phyloP scores from a whole-genome alignment of 2,113 vertebrate genomes.

The Addax nasomaculatus region DNA sequence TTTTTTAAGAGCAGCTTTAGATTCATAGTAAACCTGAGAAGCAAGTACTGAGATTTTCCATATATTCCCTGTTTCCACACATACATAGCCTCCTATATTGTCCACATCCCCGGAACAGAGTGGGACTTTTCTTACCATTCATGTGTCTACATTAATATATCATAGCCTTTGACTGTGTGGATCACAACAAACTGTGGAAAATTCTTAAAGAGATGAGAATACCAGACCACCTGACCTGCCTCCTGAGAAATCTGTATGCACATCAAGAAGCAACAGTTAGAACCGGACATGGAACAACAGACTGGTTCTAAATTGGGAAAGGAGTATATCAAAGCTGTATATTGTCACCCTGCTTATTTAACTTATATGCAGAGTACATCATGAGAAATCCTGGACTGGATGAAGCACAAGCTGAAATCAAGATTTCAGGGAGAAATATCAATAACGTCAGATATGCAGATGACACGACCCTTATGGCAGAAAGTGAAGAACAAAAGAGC shows the following conservation, averaged over 20 bases:
- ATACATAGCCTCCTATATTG: not conserved
- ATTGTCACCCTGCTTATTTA: too few species aligned
- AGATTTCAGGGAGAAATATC: too few species aligned
- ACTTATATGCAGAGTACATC: too few species aligned
- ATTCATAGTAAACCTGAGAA: not conserved
- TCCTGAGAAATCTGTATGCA: not conserved
- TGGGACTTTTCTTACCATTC: not conserved
- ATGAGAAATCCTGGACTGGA: too few species aligned
- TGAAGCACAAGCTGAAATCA: too few species aligned
- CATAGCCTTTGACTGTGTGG: not conserved
- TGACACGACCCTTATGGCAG: too few species aligned
- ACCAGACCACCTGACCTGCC: not conserved
- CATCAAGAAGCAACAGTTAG: too few species aligned
- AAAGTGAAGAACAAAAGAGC: too few species aligned
- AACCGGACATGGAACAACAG: too few species aligned
- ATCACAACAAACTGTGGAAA: not conserved
- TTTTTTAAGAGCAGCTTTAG: not conserved
- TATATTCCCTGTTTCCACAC: not conserved
- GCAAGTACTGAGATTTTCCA: not conserved
- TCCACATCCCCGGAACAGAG: not conserved
- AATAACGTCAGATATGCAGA: too few species aligned
- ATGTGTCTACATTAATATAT: not conserved
- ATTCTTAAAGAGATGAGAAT: not conserved
- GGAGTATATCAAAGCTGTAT: too few species aligned
- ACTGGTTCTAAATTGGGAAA: too few species aligned